A percentile compares a stretch with the other conserved stretches of the same genome.
Conservation (phyloP, 2,888 invertebrate genomes). For the Myopa testacea region DNA sequence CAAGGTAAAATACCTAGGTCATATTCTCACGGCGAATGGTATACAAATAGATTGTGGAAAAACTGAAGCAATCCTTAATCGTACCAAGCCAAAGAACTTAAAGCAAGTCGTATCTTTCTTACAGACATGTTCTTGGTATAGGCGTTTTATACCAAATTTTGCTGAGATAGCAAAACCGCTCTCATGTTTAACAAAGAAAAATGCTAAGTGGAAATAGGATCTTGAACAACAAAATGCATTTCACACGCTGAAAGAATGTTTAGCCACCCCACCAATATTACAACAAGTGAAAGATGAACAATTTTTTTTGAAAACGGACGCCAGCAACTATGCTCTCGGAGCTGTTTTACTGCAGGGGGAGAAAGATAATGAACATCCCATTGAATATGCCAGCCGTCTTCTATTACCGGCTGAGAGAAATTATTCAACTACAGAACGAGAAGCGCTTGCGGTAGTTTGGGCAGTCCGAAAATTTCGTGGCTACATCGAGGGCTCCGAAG, state of each 20-base stretch:
- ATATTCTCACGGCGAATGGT: slow-evolving; percentile 52
- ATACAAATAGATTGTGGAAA: slow-evolving; percentile 52
- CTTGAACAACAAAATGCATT: slow-evolving; percentile 36
- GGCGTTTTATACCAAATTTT: slow-evolving; percentile 13
- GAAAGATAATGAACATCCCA: slow-evolving; percentile 48
- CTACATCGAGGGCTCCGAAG: slow-evolving; percentile 37
- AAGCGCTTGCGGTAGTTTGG: slow-evolving; percentile 56
- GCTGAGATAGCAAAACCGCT: slow-evolving; percentile 51
- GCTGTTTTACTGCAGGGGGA: slow-evolving; percentile 49
- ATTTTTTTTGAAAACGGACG: slow-evolving; percentile 56
- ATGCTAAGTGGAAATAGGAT: slow-evolving; percentile 37
- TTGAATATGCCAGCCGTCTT: slow-evolving; percentile 54
- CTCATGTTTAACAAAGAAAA: slow-evolving; percentile 40
- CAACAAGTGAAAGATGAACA: slow-evolving; percentile 50
- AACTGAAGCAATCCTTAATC: slow-evolving; percentile 34
- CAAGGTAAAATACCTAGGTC: slow-evolving; percentile 53
- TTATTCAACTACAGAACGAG: slow-evolving; percentile 65
- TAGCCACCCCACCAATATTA: slow-evolving; percentile 50
- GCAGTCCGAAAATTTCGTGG: slow-evolving; percentile 45
- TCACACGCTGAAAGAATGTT: slow-evolving; percentile 25
- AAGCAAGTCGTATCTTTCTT: slow-evolving; percentile 48
- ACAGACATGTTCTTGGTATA: slow-evolving; percentile 56
- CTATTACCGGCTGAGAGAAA: slow-evolving; percentile 58
- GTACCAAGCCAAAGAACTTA: slow-evolving; percentile 47
- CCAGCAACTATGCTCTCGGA: slow-evolving; percentile 53